Conservation (phyloP, 1,140 invertebrate species). For the Telenomus remus region DNA sequence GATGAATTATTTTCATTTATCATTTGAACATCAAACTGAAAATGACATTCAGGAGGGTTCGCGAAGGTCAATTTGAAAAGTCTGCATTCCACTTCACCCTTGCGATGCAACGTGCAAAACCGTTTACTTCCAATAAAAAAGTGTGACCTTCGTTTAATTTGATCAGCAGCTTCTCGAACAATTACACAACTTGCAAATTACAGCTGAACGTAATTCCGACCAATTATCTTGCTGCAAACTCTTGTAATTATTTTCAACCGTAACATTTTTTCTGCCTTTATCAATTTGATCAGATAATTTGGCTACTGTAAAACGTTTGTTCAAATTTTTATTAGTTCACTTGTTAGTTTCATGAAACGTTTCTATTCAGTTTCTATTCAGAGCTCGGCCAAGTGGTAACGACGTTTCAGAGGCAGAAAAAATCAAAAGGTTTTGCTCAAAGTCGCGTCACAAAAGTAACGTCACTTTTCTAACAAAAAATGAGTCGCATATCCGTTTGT, state of each 20-base stretch:
- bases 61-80: constrained; percentile 26
- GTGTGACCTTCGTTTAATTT: constrained; percentile 10
- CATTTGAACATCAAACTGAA: constrained; percentile 30
- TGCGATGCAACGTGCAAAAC: not conserved
- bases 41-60: constrained; percentile 23
- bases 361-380: no score
- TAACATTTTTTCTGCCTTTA: not conserved
- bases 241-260: not conserved
- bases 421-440: no score
- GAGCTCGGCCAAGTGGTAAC: no score
- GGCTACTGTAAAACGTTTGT: not conserved
- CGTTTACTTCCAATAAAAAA: constrained; percentile 7
- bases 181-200: not conserved
- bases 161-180: not conserved
- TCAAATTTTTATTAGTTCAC: no score
- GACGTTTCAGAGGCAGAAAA: no score
- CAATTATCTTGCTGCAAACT: not conserved
- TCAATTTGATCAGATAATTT: not conserved
- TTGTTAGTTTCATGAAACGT: no score
- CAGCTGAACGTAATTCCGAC: not conserved
- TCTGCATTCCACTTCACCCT: not conserved
- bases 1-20: no score
- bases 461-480: constrained; percentile 3
- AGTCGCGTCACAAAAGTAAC: not conserved
- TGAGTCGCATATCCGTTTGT: constrained; percentile 8